Percentiles rank a stretch among this genome's conserved stretches.
Conservation (phyloP, 2,888 invertebrate genomes). For the Eurytoma adleriae region DNA sequence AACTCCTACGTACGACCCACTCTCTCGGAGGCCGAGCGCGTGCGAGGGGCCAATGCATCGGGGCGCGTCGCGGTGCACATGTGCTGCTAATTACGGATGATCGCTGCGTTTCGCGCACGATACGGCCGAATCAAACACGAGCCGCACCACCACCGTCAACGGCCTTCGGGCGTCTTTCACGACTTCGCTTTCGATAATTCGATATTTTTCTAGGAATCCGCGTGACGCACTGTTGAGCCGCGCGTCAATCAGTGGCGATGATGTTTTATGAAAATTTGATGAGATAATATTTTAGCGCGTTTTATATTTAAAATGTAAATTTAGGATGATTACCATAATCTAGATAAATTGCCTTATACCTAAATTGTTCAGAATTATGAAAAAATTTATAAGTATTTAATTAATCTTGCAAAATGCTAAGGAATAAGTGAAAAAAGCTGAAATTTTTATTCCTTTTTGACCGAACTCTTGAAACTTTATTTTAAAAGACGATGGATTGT, state of each 20-base stretch:
- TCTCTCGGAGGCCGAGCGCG: not conserved
- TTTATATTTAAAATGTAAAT: no score
- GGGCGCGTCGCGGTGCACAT: conserved; percentile 55
- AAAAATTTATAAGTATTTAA: no score
- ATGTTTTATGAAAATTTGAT: no score
- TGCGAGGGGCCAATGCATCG: not conserved
- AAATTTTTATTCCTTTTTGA: no score
- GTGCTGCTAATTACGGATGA: conserved; percentile 64
- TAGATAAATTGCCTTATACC: no score
- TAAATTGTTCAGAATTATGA: no score
- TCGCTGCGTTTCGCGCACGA: not conserved
- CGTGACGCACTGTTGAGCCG: not conserved
- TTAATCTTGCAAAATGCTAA: no score
- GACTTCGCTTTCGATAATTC: conserved; percentile 2
- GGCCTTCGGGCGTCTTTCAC: conserved; percentile 13
- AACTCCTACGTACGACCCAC: not conserved
- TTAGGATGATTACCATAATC: no score
- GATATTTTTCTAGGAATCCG: conserved; percentile 13
- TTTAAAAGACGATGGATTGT: no score
- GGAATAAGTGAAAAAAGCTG: no score
- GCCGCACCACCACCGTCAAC: not conserved
- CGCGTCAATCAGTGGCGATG: not conserved
- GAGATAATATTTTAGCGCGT: no score
- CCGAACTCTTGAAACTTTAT: no score
- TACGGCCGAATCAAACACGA: not conserved